Evolutionary conservation across 1,140 invertebrate species (phyloP), one percentile per base, ranked within the genome.

Genomic region (Cotesia chilonis): DNA sequence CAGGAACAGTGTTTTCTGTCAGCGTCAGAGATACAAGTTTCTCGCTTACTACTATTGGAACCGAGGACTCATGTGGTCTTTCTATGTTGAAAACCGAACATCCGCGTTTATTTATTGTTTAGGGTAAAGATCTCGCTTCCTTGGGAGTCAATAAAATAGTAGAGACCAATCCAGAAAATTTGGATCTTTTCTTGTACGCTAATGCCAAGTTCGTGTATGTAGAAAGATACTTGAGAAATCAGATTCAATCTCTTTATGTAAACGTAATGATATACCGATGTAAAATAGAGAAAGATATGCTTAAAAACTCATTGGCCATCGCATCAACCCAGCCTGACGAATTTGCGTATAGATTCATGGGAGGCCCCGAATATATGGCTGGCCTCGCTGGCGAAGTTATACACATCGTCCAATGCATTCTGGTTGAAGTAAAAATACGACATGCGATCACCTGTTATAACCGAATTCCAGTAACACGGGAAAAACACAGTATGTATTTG

Each of bases 301-400:
- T 75, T 0, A 36, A 55, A 14, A 75, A 68, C 20, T 57, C 28
- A 28, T 41, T 75, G 10, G 60, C 71, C 4, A 52, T 77, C 0
- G 74, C 76, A 2, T 63, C 75, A 0, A 7, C 64, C 2, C n/a
- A 41, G 10, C 77, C 77, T 0, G 75, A 76, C 3, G 68, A 76
- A n/a, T 76, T 76, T 52, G 76, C 77, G 0, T 78, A 70, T 17
- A 37, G 54, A 3, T 12, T 77, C 0, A 80, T 80, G 73, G 74
- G 73, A 61, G 72, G 68, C 4, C 75, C 76, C 0, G 77, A 71
- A 1, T 75, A 73, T 59, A 79, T 79, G 75, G 75, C 73, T 0
- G 37, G 72, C 0, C 20, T 73, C 0, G 52, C 64, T 0, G 77
- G 78, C 9, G 76, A 79, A 75, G 72, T 55, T 6, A 51, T 75